A percentile compares a stretch with the other conserved stretches of the same genome.
phyloP scores from a whole-genome alignment of 2,888 invertebrate species.

The Aporophyla lueneburgensis region DNA sequence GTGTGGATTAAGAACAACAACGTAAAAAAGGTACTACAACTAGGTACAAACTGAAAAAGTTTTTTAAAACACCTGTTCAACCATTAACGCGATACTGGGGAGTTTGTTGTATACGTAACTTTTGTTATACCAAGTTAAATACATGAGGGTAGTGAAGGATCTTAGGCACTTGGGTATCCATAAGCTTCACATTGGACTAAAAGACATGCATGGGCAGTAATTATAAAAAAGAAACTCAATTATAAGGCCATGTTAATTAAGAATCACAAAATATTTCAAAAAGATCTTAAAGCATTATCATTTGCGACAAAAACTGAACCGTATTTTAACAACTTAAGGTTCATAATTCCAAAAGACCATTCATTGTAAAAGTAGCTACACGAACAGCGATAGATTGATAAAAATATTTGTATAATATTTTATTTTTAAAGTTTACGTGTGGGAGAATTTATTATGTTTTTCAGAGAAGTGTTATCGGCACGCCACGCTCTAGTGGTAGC shows the following conservation, averaged over 20 bases:
- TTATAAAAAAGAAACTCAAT: background rate
- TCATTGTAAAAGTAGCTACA: background rate
- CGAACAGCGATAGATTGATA: constrained; percentile 4
- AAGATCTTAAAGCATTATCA: background rate
- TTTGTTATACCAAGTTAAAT: background rate
- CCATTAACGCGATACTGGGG: background rate
- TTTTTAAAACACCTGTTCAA: background rate
- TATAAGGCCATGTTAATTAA: background rate
- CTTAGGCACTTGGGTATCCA: background rate
- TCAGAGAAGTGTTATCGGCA: constrained; percentile 42
- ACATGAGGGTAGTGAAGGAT: background rate
- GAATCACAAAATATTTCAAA: background rate
- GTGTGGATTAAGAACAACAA: too few relatives aligned
- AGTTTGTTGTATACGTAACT: background rate
- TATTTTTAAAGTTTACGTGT: constrained; percentile 26
- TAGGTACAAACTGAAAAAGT: too few relatives aligned
- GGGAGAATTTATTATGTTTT: constrained; percentile 38
- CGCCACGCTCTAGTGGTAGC: constrained; percentile 26
- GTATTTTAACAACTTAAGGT: background rate
- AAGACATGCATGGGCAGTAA: background rate
- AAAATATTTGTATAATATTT: constrained; percentile 17
- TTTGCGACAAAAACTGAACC: background rate
- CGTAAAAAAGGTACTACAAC: too few relatives aligned
- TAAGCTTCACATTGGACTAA: background rate
- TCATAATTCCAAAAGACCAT: background rate